These are phyloP conservation scores for Yponomeuta malinellus DNA, from an alignment of 2,888 invertebrate genomes.

Conservation along the genomic window DNA sequence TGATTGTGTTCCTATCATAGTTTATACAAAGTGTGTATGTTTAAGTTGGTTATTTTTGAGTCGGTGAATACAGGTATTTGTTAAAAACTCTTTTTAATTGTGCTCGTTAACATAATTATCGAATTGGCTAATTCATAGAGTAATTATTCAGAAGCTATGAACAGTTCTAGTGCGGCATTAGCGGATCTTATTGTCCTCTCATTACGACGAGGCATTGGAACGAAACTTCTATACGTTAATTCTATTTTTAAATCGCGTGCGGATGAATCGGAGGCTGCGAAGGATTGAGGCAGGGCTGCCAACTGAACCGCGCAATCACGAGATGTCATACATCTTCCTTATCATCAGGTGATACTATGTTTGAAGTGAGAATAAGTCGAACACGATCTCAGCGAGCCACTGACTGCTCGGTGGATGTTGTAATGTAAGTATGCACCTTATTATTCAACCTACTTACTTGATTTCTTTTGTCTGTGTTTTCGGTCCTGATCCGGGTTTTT, in stretches of 20 bases:
- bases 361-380: constrained; percentile 40
- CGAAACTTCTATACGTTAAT: background rate
- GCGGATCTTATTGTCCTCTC: background rate
- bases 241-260: constrained; percentile 14
- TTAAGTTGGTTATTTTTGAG: background rate
- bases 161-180: too few relatives aligned
- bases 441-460: background rate
- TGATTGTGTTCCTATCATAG: background rate
- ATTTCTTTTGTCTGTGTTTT: background rate
- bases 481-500: background rate
- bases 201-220: background rate
- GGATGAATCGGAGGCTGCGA: constrained; percentile 49
- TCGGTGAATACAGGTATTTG: background rate
- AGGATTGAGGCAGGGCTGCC: constrained; percentile 51
- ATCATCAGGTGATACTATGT: constrained; percentile 47
- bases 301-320: constrained; percentile 61
- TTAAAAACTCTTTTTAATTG: background rate
- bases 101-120: too few relatives aligned
- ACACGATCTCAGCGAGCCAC: background rate
- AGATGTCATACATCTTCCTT: constrained; percentile 62
- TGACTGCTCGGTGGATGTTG: background rate
- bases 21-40: background rate
- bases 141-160: too few relatives aligned
- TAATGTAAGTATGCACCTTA: constrained; percentile 2
- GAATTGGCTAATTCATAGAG: too few relatives aligned